Evolutionary conservation across 64 coral and sea anemone species (phyloP), one percentile per base, ranked within the genome.

Genomic region (Cladopsammia gracilis): DNA sequence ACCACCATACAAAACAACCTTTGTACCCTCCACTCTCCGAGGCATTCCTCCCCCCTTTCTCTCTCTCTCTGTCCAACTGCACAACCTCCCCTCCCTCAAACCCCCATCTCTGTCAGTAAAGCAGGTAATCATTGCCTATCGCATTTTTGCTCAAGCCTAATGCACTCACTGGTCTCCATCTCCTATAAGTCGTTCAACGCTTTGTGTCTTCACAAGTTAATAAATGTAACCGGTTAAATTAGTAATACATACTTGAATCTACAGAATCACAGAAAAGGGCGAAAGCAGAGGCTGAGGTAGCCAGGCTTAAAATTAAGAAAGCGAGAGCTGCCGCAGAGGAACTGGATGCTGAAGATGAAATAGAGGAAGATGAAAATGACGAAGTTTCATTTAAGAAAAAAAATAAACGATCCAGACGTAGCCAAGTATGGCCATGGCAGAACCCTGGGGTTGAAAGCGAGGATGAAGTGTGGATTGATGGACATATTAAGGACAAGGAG

Each of bases 341-440:
- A 69, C 43, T 66, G 19, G 48, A 10, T 24, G 64, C 43, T 56
- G 52, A 78, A 53, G 58, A 87, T 58, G 83, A 70, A 20, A 15
- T 78, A 44, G 71, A 86, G 44, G 71, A 93, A 62, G 43, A 73
- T 6, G 54, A 64, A 3, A 34, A 67, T 9, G 79, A 87, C 22
- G 82, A 87, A 19, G 58, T 43, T 34, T 48, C 16, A 6, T 70
- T 64, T 70, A 73, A 86, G 7, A 80, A 46, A 59, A 76, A 62
- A 26, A 86, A 91, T 46, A 82, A 73, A 14, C 90, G 79, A 59
- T 84, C 75, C 48, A 26, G 54, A 6, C 89, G 64, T 19, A 98
- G 96, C 66, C 79, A 87, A 45, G n/a, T 98, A 9, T 98, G 96
- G 96, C 96, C 96, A 19, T 98, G 92, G 92, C 88, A 94, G 56